These are phyloP conservation scores for Excalfactoria chinensis DNA, from an alignment of 2,113 vertebrate genomes.

Conservation along the genomic window DNA sequence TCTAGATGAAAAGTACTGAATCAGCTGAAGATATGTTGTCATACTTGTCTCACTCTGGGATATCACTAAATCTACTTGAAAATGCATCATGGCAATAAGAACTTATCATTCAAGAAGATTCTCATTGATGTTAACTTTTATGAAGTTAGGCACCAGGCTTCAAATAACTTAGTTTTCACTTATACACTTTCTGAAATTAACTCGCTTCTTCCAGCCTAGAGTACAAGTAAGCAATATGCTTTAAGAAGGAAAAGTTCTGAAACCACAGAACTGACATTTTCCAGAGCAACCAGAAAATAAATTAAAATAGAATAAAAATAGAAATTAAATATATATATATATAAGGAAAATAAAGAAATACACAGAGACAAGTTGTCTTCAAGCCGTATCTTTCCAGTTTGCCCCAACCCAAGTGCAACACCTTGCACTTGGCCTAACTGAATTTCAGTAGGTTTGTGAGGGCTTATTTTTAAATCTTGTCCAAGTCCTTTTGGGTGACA, in stretches of 20 bases:
- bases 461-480: too few relatives aligned
- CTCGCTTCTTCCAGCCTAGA: not conserved
- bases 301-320: not conserved
- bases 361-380: not conserved
- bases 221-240: accelerated
- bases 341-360: not conserved
- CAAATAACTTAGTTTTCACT: not conserved
- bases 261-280: not conserved
- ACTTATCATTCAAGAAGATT: not conserved
- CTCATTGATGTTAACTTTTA: not conserved
- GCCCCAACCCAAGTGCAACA: too few relatives aligned
- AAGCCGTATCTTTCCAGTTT: too few relatives aligned
- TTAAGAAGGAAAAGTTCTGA: not conserved
- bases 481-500: too few relatives aligned
- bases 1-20: not conserved
- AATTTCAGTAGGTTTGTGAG: too few relatives aligned
- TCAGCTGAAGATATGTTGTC: not conserved
- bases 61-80: not conserved
- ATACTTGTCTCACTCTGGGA: not conserved
- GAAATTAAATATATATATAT: not conserved
- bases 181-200: not conserved
- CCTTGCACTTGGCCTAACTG: too few relatives aligned
- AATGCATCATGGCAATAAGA: not conserved
- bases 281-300: not conserved
- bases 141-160: not conserved